Evolutionary conservation across 1,140 invertebrate genomes (phyloP), one percentile per base, ranked within the genome.

Genomic region (Trissolcus basalis): DNA sequence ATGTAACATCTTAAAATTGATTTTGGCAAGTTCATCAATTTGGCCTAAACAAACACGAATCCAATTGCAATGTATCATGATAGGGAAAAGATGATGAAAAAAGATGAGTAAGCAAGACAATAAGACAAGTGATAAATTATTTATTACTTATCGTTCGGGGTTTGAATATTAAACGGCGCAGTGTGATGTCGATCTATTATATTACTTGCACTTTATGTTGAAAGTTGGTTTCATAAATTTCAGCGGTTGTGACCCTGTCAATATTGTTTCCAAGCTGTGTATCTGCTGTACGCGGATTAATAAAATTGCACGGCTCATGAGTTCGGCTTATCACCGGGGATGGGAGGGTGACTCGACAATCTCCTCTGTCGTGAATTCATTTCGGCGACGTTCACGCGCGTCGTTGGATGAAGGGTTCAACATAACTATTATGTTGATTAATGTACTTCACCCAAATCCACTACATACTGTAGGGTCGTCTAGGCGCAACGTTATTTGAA

Each of bases 241-340:
- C 48, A 27, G 64, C 58, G 47, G 58, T 75, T 68, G 47, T 71
- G 77, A 78, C 54, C 58, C 67, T 63, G 70, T 75, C 71, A 78
- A 78, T 78, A 78, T 78, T 78, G 77, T 72, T 71, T 70, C 63
- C 55, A 53, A 41, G 61, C 50, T 32, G 55, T 47, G 51, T 63
- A 70, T 78, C 71, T 72, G 19, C 77, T 68, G 59, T 59, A 74
- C 60, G 64, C 53, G 70, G 54, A 79, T 80, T 78, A 81, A 82
- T 80, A 78, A 82, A 81, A 81, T 79, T 75, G 80, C 80, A 80
- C 80, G 79, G 77, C 77, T 80, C 78, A 80, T 80, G 77, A 79
- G 78, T 78, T 79, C 72, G 65, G 76, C 80, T 81, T 81, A 79
- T 76, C 72, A 68, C 61, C 39, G 16, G 55, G 54, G 63, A 58